A percentile compares a stretch with the other conserved stretches of the same genome.
Conservation (phyloP, 2,113 vertebrate genomes). For the Centropristis striata region DNA sequence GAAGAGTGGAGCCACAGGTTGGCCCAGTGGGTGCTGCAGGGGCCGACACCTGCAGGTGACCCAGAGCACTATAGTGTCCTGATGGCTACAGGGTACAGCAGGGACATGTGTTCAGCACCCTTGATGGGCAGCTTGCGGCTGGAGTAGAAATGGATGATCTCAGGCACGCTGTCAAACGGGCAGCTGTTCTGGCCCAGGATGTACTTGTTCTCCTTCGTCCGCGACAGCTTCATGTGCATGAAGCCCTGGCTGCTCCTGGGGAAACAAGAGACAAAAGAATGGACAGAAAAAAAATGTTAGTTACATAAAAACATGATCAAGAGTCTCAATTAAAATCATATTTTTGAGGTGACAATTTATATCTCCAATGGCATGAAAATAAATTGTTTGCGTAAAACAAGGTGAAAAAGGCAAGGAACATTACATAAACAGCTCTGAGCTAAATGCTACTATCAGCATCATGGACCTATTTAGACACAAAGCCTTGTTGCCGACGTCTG, state of each 20-base stretch:
- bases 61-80: slow-evolving; percentile 91
- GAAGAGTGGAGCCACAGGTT: slow-evolving; percentile 32
- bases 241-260: slow-evolving; percentile 99
- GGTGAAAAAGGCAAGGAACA: background rate
- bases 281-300: slow-evolving; percentile 8
- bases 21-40: slow-evolving; percentile 47
- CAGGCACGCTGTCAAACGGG: slow-evolving; percentile 95
- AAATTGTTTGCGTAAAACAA: background rate
- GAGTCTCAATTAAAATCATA: too few species aligned
- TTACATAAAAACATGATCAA: background rate
- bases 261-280: slow-evolving; percentile 26
- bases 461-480: too few species aligned
- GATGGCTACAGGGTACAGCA: slow-evolving; percentile 97
- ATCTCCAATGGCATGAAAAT: background rate
- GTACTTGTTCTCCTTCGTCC: slow-evolving; percentile 97
- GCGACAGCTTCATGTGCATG: slow-evolving; percentile 98
- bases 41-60: slow-evolving; percentile 37
- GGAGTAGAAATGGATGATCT: slow-evolving; percentile 97
- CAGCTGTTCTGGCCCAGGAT: slow-evolving; percentile 98
- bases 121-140: slow-evolving; percentile 99
- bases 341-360: background rate
- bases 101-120: slow-evolving; percentile 98
- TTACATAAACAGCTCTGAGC: background rate
- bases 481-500: too few species aligned
- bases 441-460: background rate